Conservation (phyloP, 2,888 invertebrate genomes). For the Schizaphis graminum region DNA sequence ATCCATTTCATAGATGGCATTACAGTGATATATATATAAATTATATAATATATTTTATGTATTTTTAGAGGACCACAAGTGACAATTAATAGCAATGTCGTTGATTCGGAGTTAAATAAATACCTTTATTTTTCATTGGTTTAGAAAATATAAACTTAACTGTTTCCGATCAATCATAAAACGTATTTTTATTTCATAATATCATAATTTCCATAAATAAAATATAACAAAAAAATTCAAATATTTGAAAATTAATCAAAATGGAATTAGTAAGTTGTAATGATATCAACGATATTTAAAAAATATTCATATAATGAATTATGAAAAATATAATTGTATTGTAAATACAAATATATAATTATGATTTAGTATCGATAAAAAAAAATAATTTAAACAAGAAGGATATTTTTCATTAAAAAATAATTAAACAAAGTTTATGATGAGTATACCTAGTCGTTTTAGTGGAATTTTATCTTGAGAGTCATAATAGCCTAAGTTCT, state of each 20-base stretch:
- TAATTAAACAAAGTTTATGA: neutral
- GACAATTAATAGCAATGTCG: neutral
- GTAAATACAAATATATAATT: no score
- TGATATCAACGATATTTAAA: neutral
- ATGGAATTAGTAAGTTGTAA: neutral
- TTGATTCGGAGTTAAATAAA: neutral
- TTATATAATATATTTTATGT: neutral
- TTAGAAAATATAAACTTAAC: neutral
- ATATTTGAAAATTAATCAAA: neutral
- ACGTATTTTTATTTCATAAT: neutral
- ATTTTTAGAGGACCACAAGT: neutral
- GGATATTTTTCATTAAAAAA: neutral
- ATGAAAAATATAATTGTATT: no score
- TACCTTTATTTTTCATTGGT: neutral
- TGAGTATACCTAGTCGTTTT: neutral
- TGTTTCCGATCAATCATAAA: neutral
- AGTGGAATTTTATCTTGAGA: neutral
- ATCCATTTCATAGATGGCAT: conserved; percentile 5
- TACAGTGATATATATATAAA: neutral
- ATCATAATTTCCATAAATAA: neutral
- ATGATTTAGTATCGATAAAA: no score
- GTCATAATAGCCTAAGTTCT: neutral
- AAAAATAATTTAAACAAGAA: neutral
- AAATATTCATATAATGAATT: neutral
- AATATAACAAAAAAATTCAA: neutral